Evolutionary conservation across 2,113 vertebrate genomes (phyloP).

Genomic region (Meles meles): DNA sequence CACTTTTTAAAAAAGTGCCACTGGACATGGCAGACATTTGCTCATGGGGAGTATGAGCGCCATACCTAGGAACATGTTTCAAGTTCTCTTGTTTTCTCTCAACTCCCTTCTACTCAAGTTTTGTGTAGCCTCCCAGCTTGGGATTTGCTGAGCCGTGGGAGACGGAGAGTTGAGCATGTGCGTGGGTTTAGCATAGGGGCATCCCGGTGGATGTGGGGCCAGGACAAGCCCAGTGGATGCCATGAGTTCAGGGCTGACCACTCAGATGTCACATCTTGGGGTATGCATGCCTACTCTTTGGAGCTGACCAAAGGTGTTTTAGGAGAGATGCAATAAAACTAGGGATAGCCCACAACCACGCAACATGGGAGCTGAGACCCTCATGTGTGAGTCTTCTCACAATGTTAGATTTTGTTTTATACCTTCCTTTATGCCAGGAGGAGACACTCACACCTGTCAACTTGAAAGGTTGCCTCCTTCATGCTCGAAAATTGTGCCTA

Average conservation of each 20-base stretch:
- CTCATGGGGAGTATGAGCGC: not conserved
- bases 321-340: not conserved
- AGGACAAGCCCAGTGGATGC: no score
- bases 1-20: no score
- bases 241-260: not conserved
- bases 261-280: not conserved
- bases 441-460: not conserved
- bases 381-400: not conserved
- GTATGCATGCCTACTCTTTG: not conserved
- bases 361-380: rapidly evolving
- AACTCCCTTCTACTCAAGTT: not conserved
- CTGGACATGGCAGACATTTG: no score
- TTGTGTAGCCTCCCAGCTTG: no score
- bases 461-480: not conserved
- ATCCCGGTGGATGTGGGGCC: no score
- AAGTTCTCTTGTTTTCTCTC: not conserved
- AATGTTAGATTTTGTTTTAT: not conserved
- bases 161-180: rapidly evolving
- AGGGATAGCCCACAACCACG: not conserved
- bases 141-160: not conserved
- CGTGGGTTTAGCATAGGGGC: not conserved
- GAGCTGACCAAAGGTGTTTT: not conserved
- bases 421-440: not conserved
- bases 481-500: not conserved
- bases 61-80: not conserved